Base-by-base conservation (phyloP, 64 coral and sea anemone genomes). In the Cladopsammia gracilis region DNA sequence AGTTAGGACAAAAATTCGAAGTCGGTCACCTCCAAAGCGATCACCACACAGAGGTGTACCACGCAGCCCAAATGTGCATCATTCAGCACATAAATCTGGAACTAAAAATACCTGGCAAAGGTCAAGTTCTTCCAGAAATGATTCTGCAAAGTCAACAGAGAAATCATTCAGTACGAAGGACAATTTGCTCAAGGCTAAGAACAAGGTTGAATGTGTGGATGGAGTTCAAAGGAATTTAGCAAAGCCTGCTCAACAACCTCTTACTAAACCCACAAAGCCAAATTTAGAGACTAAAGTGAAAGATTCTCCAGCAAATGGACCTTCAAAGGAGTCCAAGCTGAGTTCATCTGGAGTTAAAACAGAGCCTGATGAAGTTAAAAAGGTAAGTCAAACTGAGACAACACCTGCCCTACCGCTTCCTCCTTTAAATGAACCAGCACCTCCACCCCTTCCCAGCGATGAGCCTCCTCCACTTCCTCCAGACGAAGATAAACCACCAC, bases 391-490 rank as follows among this genome's bases (percentile, higher is more conserved):
- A 18, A 48, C 24, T 26, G 53, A 81, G 51, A 79, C 84, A 71
- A 69, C 20, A 24, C 85, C 56, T 68, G 83, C 46, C 44, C 91
- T 85, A 58, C 95, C 95, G n/a, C 95, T 89, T 54, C 92, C 89
- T 18, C 92, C 96, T 42, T 93, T 89, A 3, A 74, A 83, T 94
- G 81, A 68, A 16, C 7, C 78, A 20, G 79, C 77, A 76, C 65
- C 87, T 62, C 92, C 96, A 67, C 96, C 96, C 16, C 47, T 97
- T 13, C 96, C 96, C 0, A 67, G 76, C 52, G 96, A 94, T 10
- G 96, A 97, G 82, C 98, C 98, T 62, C 98, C 98, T 58, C 98
- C 98, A 48, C 89, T 99, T 43, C 98, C 98, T 75, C 98, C 98
- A 54, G 98, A 99, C 85, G 98, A 99, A 64, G 98, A 99, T 24